Evolutionary conservation across 2,888 invertebrate species (phyloP), one percentile per base, ranked within the genome.

Genomic region (Diarsia mendica): DNA sequence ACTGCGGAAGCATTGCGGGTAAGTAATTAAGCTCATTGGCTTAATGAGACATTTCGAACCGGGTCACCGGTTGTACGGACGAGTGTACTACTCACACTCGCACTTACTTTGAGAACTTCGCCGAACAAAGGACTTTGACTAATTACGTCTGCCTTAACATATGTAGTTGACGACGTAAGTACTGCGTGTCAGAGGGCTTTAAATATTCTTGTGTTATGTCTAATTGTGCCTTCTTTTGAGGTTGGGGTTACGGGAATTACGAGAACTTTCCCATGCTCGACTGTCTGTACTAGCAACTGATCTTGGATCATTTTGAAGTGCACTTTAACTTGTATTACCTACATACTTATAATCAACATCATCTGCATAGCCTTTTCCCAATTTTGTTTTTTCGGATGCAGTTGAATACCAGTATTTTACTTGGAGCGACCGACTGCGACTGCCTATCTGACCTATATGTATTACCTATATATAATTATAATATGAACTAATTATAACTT

Each of bases 1-100:
- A 84, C 75, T 77, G 67, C 79, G 83, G 85, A 81, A 85, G 73
- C 82, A 87, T 88, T 87, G n/a, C n/a, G 88, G 82, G 58, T 85
- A 87, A 87, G 87, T 90, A 90, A 92, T 92, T 92, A 92, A 88
- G 89, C 88, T 85, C 89, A 91, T 91, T 90, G 91, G 82, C 86
- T 89, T 91, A 92, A 93, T 91, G 91, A 91, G 91, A 88, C 89
- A 88, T 89, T 89, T 88, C 85, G 88, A 89, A 91, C 87, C 89
- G 84, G 91, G 91, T 90, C 90, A 91, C 74, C 82, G 77, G 79
- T 80, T 68, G 80, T 83, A 64, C 80, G 72, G 67, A 72, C 75
- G 67, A 72, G 73, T 60, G 51, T 73, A 63, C 77, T 67, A 75
- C 66, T 73, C 80, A 83, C 64, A 67, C 67, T 75, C 74, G 79